Conservation (phyloP, 2,113 vertebrate species). For the Syngnathus scovelli region DNA sequence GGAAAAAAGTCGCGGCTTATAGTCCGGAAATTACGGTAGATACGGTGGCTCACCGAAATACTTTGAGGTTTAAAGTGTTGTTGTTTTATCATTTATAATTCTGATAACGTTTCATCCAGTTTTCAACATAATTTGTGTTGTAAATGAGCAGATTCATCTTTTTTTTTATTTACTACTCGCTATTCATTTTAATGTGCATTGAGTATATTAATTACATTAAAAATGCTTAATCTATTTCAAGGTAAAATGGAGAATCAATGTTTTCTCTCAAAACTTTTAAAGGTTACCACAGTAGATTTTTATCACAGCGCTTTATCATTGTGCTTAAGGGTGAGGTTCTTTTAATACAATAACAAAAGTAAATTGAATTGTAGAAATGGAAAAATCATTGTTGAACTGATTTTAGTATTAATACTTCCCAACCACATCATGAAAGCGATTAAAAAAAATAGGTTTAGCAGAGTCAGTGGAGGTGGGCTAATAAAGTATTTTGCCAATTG, state of each 20-base stretch:
- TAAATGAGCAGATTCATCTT: no score
- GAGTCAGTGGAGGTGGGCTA: constrained; percentile 7
- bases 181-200: no score
- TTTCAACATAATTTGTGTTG: no score
- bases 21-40: no score
- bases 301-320: constrained; percentile 15
- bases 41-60: constrained; percentile 7
- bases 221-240: constrained; percentile 36
- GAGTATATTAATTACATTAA: constrained; percentile 9
- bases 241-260: constrained; percentile 27
- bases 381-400: constrained; percentile 12
- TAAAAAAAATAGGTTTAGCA: constrained; percentile 1
- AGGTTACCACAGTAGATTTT: constrained; percentile 33
- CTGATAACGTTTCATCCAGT: no score
- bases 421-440: constrained; percentile 5
- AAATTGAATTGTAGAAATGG: constrained; percentile 10
- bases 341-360: constrained; percentile 8
- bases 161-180: no score
- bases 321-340: not conserved
- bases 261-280: constrained; percentile 25
- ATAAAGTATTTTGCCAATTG: constrained; percentile 21
- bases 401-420: constrained; percentile 1
- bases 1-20: no score
- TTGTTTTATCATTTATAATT: no score
- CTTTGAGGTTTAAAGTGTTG: not conserved